These are phyloP conservation scores for Eubasilissa regina DNA, from an alignment of 1,140 invertebrate species.

Conservation along the genomic window DNA sequence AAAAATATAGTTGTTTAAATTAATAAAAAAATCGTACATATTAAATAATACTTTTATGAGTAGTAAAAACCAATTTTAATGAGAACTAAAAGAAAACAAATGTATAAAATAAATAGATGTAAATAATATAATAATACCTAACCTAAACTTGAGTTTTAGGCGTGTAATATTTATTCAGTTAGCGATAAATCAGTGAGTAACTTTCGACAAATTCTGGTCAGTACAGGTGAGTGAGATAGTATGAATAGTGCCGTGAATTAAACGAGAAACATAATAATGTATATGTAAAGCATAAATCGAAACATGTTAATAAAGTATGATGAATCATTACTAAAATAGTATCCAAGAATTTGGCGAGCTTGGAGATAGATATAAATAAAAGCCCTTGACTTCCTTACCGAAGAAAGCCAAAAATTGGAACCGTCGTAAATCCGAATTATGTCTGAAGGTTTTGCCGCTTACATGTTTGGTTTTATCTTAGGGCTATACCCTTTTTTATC, in stretches of 20 bases:
- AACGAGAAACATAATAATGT: background rate
- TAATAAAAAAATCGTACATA: no score
- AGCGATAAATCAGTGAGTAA: background rate
- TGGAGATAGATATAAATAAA: constrained; percentile 40
- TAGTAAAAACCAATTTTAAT: no score
- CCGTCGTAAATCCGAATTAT: constrained; percentile 58
- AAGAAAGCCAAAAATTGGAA: constrained; percentile 51
- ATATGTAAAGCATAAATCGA: constrained; percentile 17
- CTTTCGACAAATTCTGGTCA: background rate
- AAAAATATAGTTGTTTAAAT: no score
- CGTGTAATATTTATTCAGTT: background rate
- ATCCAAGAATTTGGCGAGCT: background rate
- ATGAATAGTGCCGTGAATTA: no score
- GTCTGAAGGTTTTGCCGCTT: constrained; percentile 56
- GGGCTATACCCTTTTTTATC: constrained; percentile 54
- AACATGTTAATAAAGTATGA: background rate
- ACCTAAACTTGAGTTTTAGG: no score
- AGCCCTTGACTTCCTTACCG: background rate
- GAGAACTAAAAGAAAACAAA: no score
- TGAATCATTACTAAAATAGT: no score
- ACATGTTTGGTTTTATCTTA: constrained; percentile 57
- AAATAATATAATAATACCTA: no score
- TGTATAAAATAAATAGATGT: no score
- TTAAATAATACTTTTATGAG: no score
- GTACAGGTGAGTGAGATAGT: background rate